These are phyloP conservation scores for Oncorhynchus tshawytscha DNA, from an alignment of 2,113 vertebrate species.

Conservation along the genomic window DNA sequence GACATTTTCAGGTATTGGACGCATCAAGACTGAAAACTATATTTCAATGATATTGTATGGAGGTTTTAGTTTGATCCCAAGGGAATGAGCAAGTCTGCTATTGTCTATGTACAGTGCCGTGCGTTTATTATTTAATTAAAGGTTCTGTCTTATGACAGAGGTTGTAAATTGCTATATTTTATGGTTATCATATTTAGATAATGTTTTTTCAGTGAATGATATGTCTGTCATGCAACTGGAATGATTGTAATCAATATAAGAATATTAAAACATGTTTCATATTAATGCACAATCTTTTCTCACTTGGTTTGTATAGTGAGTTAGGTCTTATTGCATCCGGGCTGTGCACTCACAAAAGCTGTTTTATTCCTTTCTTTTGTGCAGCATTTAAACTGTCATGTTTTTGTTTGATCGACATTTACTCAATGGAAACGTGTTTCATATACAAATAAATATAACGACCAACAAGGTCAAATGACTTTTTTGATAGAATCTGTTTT, in stretches of 20 bases:
- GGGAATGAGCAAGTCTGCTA: constrained; percentile 10
- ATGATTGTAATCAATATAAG: constrained; percentile 41
- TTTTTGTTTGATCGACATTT: constrained; percentile 74
- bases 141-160: constrained; percentile 17
- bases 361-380: constrained; percentile 54
- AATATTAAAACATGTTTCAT: constrained; percentile 45
- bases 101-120: constrained; percentile 36
- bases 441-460: constrained; percentile 57
- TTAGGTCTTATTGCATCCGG: constrained; percentile 19
- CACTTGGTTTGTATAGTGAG: constrained; percentile 18
- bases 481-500: background rate
- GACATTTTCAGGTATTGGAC: background rate
- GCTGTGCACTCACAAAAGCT: constrained; percentile 58
- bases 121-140: constrained; percentile 43
- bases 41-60: background rate
- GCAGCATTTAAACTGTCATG: constrained; percentile 78
- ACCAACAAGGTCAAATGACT: background rate
- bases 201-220: constrained; percentile 25
- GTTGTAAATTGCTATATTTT: constrained; percentile 32
- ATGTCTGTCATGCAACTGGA: constrained; percentile 36
- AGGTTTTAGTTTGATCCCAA: constrained; percentile 5
- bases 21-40: background rate
- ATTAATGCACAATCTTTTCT: constrained; percentile 34
- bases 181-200: constrained; percentile 24
- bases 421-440: constrained; percentile 75